These are phyloP conservation scores for Dreissena rostriformis DNA, from an alignment of 1,140 invertebrate species.

Conservation along the genomic window DNA sequence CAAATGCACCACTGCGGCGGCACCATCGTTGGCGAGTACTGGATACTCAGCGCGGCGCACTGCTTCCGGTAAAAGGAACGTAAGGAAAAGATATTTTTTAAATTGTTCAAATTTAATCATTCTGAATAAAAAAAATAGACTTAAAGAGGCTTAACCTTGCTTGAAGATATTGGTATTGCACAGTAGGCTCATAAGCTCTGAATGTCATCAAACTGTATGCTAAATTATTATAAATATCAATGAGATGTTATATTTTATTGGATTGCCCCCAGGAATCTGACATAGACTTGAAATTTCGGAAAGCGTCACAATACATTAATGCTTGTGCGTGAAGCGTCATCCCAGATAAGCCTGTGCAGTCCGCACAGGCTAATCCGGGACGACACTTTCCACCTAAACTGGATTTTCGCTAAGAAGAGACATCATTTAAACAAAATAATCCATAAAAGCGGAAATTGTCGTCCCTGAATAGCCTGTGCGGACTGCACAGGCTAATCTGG, in stretches of 20 bases:
- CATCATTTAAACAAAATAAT: too few species aligned
- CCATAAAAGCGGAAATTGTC: too few species aligned
- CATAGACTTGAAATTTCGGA: too few species aligned
- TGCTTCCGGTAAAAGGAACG: slow-evolving; percentile 88
- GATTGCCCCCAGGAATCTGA: background rate
- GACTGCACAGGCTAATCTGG: too few species aligned
- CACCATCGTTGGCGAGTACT: slow-evolving; percentile 95
- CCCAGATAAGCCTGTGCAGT: too few species aligned
- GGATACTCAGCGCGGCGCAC: slow-evolving; percentile 97
- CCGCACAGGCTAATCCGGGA: too few species aligned
- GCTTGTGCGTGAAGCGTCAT: too few species aligned
- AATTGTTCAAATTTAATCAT: background rate
- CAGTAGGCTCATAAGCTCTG: background rate
- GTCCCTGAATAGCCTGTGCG: too few species aligned
- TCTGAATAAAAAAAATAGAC: background rate
- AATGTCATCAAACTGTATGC: background rate
- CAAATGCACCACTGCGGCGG: slow-evolving; percentile 90
- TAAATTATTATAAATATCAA: background rate
- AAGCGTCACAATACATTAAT: too few species aligned
- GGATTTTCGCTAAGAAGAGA: too few species aligned
- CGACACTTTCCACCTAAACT: too few species aligned
- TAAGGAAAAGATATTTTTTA: background rate
- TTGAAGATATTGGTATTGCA: too few species aligned
- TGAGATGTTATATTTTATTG: background rate
- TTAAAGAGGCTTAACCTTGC: background rate